Percentiles rank a stretch among this genome's conserved stretches.
phyloP scores from a whole-genome alignment of 2,888 invertebrate genomes.

The Galerucella calmariensis region DNA sequence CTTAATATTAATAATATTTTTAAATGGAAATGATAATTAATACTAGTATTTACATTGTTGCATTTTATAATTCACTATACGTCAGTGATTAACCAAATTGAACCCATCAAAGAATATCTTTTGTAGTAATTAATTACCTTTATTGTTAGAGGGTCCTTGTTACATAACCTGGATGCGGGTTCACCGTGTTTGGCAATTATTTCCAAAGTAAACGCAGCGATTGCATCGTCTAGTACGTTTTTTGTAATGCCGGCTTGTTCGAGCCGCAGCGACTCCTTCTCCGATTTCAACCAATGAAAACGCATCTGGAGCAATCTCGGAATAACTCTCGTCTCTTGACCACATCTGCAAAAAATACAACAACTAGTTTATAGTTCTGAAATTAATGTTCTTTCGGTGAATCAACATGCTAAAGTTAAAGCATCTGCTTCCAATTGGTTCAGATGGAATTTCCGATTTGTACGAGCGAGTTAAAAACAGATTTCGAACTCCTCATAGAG shows the following conservation, averaged over 20 bases:
- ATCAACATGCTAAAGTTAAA: neutral
- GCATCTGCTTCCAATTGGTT: constrained; percentile 5
- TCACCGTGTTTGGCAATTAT: constrained; percentile 97
- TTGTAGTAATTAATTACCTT: constrained; percentile 65
- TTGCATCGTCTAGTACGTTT: constrained; percentile 91
- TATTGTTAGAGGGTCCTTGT: constrained; percentile 98
- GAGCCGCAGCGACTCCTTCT: constrained; percentile 89
- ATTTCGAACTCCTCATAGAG: no score
- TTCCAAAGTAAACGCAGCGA: constrained; percentile 96
- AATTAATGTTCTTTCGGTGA: neutral
- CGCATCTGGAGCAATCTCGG: constrained; percentile 95
- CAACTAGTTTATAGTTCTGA: neutral
- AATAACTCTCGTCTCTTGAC: constrained; percentile 97
- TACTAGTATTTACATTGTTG: no score
- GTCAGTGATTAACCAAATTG: no score
- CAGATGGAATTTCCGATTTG: neutral
- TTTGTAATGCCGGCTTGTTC: constrained; percentile 95
- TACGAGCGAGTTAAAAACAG: neutral
- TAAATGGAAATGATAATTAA: no score
- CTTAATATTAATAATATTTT: no score
- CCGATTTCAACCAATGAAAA: constrained; percentile 94
- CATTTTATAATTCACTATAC: no score
- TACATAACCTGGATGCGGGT: constrained; percentile 93
- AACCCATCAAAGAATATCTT: no score
- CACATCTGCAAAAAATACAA: constrained; percentile 74